These are phyloP conservation scores for Indicator indicator DNA, from an alignment of 2,113 vertebrate species.

Conservation along the genomic window DNA sequence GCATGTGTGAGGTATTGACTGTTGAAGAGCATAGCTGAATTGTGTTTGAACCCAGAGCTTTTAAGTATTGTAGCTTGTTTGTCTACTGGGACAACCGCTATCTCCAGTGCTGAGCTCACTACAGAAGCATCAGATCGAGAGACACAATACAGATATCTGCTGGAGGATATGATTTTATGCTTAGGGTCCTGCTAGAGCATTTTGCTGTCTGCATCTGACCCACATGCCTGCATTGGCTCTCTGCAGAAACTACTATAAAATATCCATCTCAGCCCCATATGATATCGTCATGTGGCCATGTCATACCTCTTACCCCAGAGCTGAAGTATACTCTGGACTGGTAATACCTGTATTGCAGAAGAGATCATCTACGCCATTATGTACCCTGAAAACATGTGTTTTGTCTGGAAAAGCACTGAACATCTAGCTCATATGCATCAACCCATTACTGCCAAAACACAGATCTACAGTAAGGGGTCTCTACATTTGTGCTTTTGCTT, in stretches of 20 bases:
- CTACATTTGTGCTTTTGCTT: neutral
- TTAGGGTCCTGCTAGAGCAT: neutral
- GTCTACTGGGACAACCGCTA: neutral
- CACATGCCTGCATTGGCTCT: neutral
- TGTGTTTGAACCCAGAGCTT: neutral
- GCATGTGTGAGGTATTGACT: neutral
- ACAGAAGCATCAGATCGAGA: fast-evolving
- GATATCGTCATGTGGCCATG: neutral
- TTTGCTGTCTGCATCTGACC: neutral
- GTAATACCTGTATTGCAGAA: neutral
- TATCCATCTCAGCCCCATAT: neutral
- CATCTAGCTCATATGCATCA: neutral
- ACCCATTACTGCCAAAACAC: neutral
- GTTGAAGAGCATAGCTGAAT: neutral
- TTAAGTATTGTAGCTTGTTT: neutral
- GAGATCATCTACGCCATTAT: neutral
- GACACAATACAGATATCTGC: neutral
- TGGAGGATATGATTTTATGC: neutral
- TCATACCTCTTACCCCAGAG: neutral
- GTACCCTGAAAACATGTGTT: neutral
- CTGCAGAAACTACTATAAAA: neutral
- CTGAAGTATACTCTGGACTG: neutral
- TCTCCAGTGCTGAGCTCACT: neutral
- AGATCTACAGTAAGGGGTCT: neutral
- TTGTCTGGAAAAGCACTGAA: neutral